phyloP scores from a whole-genome alignment of 1,140 invertebrate species.

The Neomicropteryx cornuta region DNA sequence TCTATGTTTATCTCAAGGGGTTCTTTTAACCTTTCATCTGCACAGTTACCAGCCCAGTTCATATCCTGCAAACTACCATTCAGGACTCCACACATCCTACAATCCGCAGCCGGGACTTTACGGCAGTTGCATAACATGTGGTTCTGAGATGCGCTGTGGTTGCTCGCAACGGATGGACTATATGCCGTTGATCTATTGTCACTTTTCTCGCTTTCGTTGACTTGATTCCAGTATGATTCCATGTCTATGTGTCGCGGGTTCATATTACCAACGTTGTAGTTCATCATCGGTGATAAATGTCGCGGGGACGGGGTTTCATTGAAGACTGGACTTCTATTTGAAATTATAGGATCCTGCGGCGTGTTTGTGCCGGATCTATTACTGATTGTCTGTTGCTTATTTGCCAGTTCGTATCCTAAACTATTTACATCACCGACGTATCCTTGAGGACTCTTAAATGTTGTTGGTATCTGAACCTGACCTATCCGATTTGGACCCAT shows the following conservation, averaged over 20 bases:
- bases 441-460: conserved; percentile 25
- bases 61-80: no score
- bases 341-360: conserved; percentile 26
- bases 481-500: conserved; percentile 23
- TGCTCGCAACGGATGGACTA: conserved; percentile 25
- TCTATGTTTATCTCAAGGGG: no score
- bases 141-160: no score
- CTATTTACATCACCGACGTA: no score
- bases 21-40: no score
- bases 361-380: conserved; percentile 22
- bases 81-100: no score
- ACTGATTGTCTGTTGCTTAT: no score
- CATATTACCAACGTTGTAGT: conserved; percentile 40
- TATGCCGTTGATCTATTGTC: conserved; percentile 24
- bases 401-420: no score
- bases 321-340: conserved; percentile 29
- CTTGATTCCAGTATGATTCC: conserved; percentile 32
- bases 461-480: conserved; percentile 27
- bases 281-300: conserved; percentile 34
- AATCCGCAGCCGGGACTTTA: no score
- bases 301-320: conserved; percentile 31
- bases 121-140: no score
- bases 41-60: no score
- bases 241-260: conserved; percentile 39
- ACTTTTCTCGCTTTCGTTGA: conserved; percentile 19